phyloP scores from a whole-genome alignment of 2,797 vertebrate species.

The Florisuga fusca region DNA sequence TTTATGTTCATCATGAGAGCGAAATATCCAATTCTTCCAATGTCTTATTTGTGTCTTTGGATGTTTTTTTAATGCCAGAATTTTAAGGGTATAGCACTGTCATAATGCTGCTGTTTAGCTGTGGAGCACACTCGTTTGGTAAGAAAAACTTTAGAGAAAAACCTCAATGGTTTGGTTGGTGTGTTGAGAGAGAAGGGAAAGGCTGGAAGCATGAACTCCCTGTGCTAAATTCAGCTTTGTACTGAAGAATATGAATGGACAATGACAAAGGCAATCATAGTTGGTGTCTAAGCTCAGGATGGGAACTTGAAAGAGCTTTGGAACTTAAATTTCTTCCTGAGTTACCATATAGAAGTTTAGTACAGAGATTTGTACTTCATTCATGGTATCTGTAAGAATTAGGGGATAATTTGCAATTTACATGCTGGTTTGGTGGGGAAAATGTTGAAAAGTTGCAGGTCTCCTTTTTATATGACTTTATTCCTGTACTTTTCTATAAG shows the following conservation, averaged over 20 bases:
- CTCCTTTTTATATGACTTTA: not conserved
- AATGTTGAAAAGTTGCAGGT: not conserved
- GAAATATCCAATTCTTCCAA: not conserved
- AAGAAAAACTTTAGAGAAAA: not conserved
- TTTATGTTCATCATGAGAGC: not conserved
- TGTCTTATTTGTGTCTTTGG: not conserved
- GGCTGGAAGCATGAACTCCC: not conserved
- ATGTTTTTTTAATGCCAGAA: not conserved
- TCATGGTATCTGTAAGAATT: not conserved
- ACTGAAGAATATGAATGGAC: not conserved
- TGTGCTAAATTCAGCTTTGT: not conserved
- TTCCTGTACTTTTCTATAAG: not conserved
- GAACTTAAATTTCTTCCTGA: conserved; percentile 33
- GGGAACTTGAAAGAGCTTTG: conserved; percentile 29
- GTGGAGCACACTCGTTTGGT: not conserved
- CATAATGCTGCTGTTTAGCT: not conserved
- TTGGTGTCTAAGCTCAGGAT: conserved; percentile 3
- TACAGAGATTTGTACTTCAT: not conserved
- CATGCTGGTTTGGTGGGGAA: not conserved
- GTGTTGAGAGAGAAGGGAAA: not conserved
- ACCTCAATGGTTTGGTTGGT: not conserved
- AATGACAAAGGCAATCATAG: not conserved
- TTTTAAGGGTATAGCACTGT: not conserved
- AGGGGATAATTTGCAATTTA: not conserved
- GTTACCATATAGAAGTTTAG: conserved; percentile 5